Conservation (phyloP, 1,140 invertebrate genomes). For the Hylaeus volcanicus region DNA sequence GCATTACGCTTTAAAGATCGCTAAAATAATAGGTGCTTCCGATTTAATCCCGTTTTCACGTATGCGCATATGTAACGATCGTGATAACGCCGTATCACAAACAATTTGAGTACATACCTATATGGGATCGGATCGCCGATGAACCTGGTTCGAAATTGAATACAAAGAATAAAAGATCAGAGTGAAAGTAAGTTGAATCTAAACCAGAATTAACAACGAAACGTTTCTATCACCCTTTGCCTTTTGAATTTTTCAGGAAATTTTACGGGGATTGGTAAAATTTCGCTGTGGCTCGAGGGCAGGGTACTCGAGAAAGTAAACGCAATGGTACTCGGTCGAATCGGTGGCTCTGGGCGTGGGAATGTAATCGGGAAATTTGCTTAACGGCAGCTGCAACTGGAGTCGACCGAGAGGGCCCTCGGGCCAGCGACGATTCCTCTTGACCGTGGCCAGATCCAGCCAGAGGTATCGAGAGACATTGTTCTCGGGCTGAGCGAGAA, state of each 20-base stretch:
- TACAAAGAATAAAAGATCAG: too few relatives aligned
- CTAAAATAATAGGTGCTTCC: neutral
- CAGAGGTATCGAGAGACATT: constrained; percentile 42
- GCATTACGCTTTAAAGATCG: neutral
- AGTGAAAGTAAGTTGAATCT: too few relatives aligned
- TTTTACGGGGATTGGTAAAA: too few relatives aligned
- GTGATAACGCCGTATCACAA: neutral
- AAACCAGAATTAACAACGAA: too few relatives aligned
- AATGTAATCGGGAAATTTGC: constrained; percentile 48
- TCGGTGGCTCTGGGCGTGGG: constrained; percentile 19
- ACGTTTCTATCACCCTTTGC: too few relatives aligned
- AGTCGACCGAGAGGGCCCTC: neutral
- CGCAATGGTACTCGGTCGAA: neutral
- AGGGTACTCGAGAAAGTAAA: neutral
- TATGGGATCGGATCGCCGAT: too few relatives aligned
- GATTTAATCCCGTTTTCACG: neutral
- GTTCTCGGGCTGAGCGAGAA: constrained; percentile 34
- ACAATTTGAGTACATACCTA: too few relatives aligned
- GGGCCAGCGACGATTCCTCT: constrained; percentile 38
- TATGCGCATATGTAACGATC: too few relatives aligned
- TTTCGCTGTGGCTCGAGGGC: too few relatives aligned
- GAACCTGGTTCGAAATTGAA: too few relatives aligned
- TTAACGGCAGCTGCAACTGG: constrained; percentile 46
- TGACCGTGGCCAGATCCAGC: constrained; percentile 10
- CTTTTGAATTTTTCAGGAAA: too few relatives aligned